Base-by-base conservation (phyloP, 2,888 invertebrate species). In the Spisula solida region DNA sequence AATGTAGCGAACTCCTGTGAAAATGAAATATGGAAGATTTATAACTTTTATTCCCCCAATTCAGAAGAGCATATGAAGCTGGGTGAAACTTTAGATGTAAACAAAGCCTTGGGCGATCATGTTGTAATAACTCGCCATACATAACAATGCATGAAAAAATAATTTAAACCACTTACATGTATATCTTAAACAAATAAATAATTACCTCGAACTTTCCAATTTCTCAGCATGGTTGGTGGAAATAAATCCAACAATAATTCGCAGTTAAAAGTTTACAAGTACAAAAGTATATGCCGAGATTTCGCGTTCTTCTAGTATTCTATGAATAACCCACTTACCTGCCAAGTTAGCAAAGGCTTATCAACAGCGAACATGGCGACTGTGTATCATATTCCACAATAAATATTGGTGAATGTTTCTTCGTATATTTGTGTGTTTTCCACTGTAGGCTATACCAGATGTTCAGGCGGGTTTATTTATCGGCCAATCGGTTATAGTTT, bases 261-360 rank as follows among this genome's bases (percentile, higher is more conserved):
- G 25, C 25, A 25, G 60, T 25, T 66, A 25, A 41, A 66, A 25
- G 60, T 66, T 66, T 66, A 66, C 60, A 66, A 66, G 25, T 66
- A n/a, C 8, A 25, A 12, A 41, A 5, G 41, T 41, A 41, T 41
- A 41, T 8, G 60, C 25, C 12, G 8, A 25, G 25, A 25, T 25
- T 12, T 66, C 60, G 60, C 25, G 25, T 25, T 12, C 10, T 66
- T 25, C 60, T 12, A 12, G 10, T 25, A 66, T 66, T 41, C 60
- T 25, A 66, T n/a, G 51, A 66, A 66, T 66, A 66, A 25, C 60
- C 60, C n/a, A 66, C 60, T 25, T 66, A 66, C 60, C 60, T 66
- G 25, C 25, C 60, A 66, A 66, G 60, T 66, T 25, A 25, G 60
- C 18, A 18, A 75, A 34, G 70, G 75, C 75, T 75, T 75, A 75